Evolutionary conservation across 2,888 invertebrate species (phyloP).

Genomic region (Aporophyla lueneburgensis): DNA sequence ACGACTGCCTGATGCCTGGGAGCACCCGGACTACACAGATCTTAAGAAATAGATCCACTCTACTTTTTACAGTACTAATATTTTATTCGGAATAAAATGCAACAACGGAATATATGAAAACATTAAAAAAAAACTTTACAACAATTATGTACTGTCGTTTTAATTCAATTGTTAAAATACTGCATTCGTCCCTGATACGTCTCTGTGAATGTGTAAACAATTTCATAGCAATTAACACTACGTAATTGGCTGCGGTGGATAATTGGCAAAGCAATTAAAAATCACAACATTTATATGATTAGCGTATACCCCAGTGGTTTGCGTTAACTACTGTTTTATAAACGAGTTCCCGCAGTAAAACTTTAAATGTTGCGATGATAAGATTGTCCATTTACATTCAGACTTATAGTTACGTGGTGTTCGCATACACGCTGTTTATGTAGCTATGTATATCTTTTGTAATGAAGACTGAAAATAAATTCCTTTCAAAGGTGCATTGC

Average conservation of each 20-base stretch:
- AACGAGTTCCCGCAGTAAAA: constrained; percentile 26
- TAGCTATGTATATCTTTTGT: constrained; percentile 10
- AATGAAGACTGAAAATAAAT: not conserved
- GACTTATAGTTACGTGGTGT: constrained; percentile 5
- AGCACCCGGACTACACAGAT: constrained; percentile 73
- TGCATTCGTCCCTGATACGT: constrained; percentile 31
- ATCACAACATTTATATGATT: constrained; percentile 59
- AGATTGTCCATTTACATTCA: constrained; percentile 29
- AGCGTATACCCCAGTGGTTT: constrained; percentile 54
- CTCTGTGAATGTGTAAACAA: constrained; percentile 33
- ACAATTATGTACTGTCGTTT: constrained; percentile 5
- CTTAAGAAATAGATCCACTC: constrained; percentile 7
- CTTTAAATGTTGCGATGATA: constrained; percentile 20
- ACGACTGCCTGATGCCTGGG: constrained; percentile 83
- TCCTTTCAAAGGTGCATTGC: constrained; percentile 11
- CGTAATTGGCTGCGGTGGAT: constrained; percentile 45
- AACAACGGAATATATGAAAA: not conserved
- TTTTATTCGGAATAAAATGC: not conserved
- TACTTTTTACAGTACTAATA: too few species aligned
- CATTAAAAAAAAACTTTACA: not conserved
- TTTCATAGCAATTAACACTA: constrained; percentile 55
- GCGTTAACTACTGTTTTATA: constrained; percentile 37
- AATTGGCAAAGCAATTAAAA: constrained; percentile 67
- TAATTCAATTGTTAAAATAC: constrained; percentile 14
- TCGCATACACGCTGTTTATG: not conserved